phyloP scores from a whole-genome alignment of 2,113 vertebrate genomes.

The Dendrocopos noguchii region DNA sequence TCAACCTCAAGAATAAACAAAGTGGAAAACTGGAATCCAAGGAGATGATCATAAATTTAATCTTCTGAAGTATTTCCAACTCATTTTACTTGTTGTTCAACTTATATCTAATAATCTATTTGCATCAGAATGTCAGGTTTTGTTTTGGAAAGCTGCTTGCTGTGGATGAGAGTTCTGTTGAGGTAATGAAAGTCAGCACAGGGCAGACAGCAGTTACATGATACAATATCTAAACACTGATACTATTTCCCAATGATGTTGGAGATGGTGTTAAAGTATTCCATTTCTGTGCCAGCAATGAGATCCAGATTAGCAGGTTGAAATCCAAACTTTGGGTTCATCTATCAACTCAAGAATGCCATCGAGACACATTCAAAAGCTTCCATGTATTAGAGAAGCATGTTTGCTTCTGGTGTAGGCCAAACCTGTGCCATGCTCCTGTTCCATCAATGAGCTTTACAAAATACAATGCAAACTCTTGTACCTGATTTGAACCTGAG shows the following conservation, averaged over 20 bases:
- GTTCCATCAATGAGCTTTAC: not conserved
- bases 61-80: not conserved
- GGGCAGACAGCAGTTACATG: not conserved
- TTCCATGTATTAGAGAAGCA: not conserved
- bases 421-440: fast-evolving
- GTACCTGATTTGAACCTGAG: not conserved
- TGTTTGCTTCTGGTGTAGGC: not conserved
- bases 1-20: not conserved
- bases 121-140: not conserved
- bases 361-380: no score
- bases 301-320: not conserved
- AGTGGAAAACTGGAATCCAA: not conserved
- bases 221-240: not conserved
- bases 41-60: not conserved
- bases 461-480: not conserved
- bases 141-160: not conserved
- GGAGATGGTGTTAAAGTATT: not conserved
- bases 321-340: not conserved
- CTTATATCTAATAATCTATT: not conserved
- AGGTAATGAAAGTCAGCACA: not conserved
- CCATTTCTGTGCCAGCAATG: fast-evolving
- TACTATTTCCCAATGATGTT: not conserved
- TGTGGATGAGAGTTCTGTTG: not conserved
- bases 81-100: not conserved
- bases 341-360: not conserved